Conservation (phyloP, 92 coral and sea anemone genomes). For the Muricea muricata region DNA sequence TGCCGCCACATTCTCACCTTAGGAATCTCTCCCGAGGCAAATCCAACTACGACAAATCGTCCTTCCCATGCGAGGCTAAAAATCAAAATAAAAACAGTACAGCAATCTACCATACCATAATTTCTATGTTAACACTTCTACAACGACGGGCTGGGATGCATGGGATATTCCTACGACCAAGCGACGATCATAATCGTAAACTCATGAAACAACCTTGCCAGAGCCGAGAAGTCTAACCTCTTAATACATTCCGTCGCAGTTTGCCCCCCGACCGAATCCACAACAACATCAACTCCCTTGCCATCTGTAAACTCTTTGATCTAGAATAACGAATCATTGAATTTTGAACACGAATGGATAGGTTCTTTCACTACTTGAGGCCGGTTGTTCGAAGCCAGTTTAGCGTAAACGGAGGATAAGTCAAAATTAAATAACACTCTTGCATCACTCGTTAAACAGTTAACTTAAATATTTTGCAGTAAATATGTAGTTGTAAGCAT, state of each 20-base stretch:
- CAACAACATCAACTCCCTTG: slow-evolving; percentile 83
- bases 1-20: slow-evolving; percentile 52
- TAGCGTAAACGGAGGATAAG: no score
- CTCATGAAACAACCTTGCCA: no score
- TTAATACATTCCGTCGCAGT: slow-evolving; percentile 81
- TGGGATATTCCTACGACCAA: no score
- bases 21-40: slow-evolving; percentile 85
- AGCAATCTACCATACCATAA: background rate
- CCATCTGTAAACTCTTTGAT: slow-evolving; percentile 85
- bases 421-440: no score
- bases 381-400: no score
- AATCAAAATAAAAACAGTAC: background rate
- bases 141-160: no score
- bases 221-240: slow-evolving; percentile 66
- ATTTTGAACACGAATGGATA: background rate
- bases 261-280: slow-evolving; percentile 95
- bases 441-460: no score
- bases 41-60: slow-evolving; percentile 78
- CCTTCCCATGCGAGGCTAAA: slow-evolving; percentile 86
- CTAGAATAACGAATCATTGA: slow-evolving; percentile 31
- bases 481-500: no score
- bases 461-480: no score
- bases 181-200: background rate
- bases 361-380: no score
- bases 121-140: background rate